Percentiles rank a stretch among this genome's conserved stretches.
phyloP scores from a whole-genome alignment of 2,888 invertebrate species.

The Eurytoma adleriae region DNA sequence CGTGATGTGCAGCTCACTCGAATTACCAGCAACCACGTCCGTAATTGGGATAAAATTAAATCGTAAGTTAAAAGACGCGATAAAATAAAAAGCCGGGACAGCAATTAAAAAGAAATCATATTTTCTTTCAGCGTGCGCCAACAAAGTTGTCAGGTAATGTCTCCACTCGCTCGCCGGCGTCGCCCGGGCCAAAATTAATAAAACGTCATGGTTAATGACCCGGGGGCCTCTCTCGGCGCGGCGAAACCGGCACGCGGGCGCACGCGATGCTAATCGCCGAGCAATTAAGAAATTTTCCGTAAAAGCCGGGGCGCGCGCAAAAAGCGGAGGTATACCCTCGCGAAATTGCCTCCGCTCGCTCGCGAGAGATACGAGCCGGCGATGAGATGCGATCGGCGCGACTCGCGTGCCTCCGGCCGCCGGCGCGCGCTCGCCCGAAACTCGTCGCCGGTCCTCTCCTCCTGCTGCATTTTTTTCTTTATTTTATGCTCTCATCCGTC shows the following conservation, averaged over 20 bases:
- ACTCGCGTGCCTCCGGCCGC: slow-evolving; percentile 37
- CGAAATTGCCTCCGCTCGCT: slow-evolving; percentile 4
- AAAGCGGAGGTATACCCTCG: background rate
- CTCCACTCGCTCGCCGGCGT: too few species aligned
- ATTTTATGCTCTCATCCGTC: background rate
- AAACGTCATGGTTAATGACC: too few species aligned
- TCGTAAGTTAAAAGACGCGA: too few species aligned
- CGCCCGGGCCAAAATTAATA: too few species aligned
- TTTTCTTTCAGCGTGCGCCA: too few species aligned
- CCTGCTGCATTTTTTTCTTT: too few species aligned
- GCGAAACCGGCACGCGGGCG: background rate
- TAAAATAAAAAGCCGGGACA: too few species aligned
- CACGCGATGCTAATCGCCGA: slow-evolving; percentile 15
- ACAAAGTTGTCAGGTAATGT: too few species aligned
- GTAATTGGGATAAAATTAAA: too few species aligned
- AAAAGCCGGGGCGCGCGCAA: background rate
- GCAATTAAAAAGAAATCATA: too few species aligned
- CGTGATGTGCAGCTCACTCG: too few species aligned
- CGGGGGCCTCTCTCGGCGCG: background rate
- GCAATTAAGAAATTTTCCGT: slow-evolving; percentile 1
- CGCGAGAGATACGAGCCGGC: slow-evolving; percentile 9
- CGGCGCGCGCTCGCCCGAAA: background rate
- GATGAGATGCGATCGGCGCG: slow-evolving; percentile 43
- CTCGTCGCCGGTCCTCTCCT: slow-evolving; percentile 5
- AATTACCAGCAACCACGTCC: too few species aligned